A percentile compares a stretch with the other conserved stretches of the same genome.
These are phyloP conservation scores for Pocillopora verrucosa DNA, from an alignment of 64 coral and sea anemone genomes.

Conservation along the genomic window DNA sequence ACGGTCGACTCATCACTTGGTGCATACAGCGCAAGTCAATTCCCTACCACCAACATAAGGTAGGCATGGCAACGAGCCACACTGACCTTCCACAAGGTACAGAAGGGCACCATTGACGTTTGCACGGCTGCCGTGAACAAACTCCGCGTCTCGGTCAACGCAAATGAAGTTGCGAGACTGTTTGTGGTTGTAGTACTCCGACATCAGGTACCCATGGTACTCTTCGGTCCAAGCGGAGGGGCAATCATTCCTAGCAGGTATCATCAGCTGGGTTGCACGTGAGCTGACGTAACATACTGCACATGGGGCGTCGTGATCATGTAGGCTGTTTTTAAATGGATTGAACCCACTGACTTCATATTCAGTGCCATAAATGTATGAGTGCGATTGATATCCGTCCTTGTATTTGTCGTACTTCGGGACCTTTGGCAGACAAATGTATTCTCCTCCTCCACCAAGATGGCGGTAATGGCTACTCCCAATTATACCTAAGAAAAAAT, in stretches of 20 bases:
- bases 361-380: conserved; percentile 22
- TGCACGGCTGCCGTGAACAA: conserved; percentile 15
- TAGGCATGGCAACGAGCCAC: conserved; percentile 40
- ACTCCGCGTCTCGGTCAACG: conserved; percentile 39
- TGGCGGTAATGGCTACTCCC: conserved; percentile 4
- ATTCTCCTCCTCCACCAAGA: conserved; percentile 19
- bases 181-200: background rate
- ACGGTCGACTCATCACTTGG: background rate
- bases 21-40: conserved; percentile 68
- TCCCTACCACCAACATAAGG: conserved; percentile 30
- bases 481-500: background rate
- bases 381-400: background rate
- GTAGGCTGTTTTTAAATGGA: background rate
- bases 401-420: conserved; percentile 30
- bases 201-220: conserved; percentile 25
- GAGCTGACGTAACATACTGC: conserved; percentile 37
- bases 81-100: conserved; percentile 32
- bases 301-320: conserved; percentile 29
- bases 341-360: background rate
- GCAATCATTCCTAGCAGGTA: conserved; percentile 41
- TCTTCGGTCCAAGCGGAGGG: conserved; percentile 39
- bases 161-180: conserved; percentile 38
- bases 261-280: conserved; percentile 31
- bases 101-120: conserved; percentile 8
- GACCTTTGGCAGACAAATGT: background rate